Evolutionary conservation across 2,113 vertebrate species (phyloP), one percentile per base, ranked within the genome.

Genomic region (Balaenoptera acutorostrata): DNA sequence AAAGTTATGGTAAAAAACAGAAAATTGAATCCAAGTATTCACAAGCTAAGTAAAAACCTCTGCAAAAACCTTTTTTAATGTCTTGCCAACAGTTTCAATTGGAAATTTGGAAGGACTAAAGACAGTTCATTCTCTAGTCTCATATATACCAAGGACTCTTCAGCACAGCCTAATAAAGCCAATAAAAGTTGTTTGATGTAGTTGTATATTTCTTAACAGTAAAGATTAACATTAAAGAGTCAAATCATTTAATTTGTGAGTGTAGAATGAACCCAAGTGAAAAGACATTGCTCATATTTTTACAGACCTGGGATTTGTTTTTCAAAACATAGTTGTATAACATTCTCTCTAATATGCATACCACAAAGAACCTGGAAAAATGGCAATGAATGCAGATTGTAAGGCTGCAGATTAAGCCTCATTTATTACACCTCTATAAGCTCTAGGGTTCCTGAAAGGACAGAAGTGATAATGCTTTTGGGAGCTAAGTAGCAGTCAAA

Each of bases 121-220:
- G 1, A 4, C 21, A 66, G 55, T 14, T 90, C 13, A 46, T 89
- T 95, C 52, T 95, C 66, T 93, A 31, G 21, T 96, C 31, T 88
- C 88, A n/a, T 20, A 68, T 33, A 55, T 59, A 94, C 41, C 87
- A n/a, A 83, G 84, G 87, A 94, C 77, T 68, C 11, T 44, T 95
- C 63, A 61, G 12, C 46, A 93, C 13, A 63, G 49, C 33, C 61
- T 94, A 25, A 49, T 61, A 57, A 97, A 97, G 29, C 74, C 55
- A 72, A 85, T 93, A 36, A 69, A 97, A 96, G 78, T 18, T 88
- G 12, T 64, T 92, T 84, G n/a, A 14, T 6, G 41, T 52, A 87
- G 68, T 96, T 97, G 88, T 29, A 59, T 92, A 96, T 96, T 97
- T 97, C 75, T 29, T 93, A 36, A 36, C n/a, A 92, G 68, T 95